These are phyloP conservation scores for Trichomycterus rosablanca DNA, from an alignment of 2,113 vertebrate genomes.

Conservation along the genomic window DNA sequence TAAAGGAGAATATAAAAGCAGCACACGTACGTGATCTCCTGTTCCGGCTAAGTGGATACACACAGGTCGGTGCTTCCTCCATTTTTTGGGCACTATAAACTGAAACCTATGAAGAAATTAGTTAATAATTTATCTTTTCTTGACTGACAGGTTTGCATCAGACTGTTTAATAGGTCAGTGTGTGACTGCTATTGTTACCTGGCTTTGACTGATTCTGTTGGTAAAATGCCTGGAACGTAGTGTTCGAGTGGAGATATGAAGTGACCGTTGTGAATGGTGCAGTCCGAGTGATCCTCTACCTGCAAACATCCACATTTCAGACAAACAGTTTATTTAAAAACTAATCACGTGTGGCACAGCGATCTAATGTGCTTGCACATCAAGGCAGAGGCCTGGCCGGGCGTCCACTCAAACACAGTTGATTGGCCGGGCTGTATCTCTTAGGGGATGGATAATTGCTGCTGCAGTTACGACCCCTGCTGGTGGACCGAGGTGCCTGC, in stretches of 20 bases:
- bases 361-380: too few relatives aligned
- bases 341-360: too few relatives aligned
- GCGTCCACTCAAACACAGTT: too few relatives aligned
- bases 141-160: not conserved
- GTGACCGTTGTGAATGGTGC: conserved; percentile 86
- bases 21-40: conserved; percentile 96
- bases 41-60: conserved; percentile 96
- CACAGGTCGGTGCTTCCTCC: conserved; percentile 85
- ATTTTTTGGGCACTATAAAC: conserved; percentile 88
- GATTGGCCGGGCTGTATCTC: too few relatives aligned
- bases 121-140: not conserved
- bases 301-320: conserved; percentile 43
- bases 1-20: too few relatives aligned
- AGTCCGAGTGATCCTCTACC: conserved; percentile 87
- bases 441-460: too few relatives aligned
- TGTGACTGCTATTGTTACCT: conserved; percentile 67
- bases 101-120: conserved; percentile 77
- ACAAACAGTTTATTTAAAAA: not conserved
- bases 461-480: too few relatives aligned
- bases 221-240: conserved; percentile 86
- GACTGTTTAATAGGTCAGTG: not conserved
- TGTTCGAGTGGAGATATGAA: conserved; percentile 93
- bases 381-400: too few relatives aligned
- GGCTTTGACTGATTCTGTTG: conserved; percentile 81
- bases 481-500: too few relatives aligned